Evolutionary conservation across 2,888 invertebrate species (phyloP).

Genomic region (Macrosoma leucophasiata): DNA sequence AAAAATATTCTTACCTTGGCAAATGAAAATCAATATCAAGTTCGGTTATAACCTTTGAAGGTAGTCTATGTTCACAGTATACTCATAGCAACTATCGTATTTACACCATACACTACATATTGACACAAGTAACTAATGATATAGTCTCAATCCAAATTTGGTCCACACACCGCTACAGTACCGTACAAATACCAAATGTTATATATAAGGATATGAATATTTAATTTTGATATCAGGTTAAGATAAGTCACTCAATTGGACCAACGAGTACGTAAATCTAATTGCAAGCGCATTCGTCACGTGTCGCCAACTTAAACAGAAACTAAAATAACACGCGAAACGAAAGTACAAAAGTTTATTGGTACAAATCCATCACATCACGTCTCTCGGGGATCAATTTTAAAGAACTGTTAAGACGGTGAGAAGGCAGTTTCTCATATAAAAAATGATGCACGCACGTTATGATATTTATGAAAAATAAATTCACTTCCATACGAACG

Average conservation of each 20-base stretch:
- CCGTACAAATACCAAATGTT: constrained; percentile 11
- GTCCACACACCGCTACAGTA: constrained; percentile 32
- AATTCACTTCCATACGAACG: constrained; percentile 22
- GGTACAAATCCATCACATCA: constrained; percentile 42
- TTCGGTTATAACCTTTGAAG: too few relatives aligned
- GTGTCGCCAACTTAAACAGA: constrained; percentile 11
- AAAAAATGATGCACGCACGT: too few relatives aligned
- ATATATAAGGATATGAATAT: constrained; percentile 28
- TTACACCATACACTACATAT: constrained; percentile 43
- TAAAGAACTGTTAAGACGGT: constrained; percentile 19
- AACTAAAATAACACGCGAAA: constrained; percentile 25
- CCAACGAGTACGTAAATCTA: too few relatives aligned
- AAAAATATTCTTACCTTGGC: too few relatives aligned
- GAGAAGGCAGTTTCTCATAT: too few relatives aligned
- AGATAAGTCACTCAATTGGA: constrained; percentile 63
- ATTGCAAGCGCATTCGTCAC: too few relatives aligned
- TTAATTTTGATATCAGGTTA: constrained; percentile 44
- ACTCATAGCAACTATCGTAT: constrained; percentile 29
- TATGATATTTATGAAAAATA: too few relatives aligned
- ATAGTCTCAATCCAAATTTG: constrained; percentile 37
- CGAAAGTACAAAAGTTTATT: constrained; percentile 36
- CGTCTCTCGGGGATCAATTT: constrained; percentile 31
- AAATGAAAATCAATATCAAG: too few relatives aligned
- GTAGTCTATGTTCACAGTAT: constrained; percentile 35
- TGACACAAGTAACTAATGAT: constrained; percentile 27